Evolutionary conservation across 2,888 invertebrate genomes (phyloP).

Genomic region (Epinotia demarniana): DNA sequence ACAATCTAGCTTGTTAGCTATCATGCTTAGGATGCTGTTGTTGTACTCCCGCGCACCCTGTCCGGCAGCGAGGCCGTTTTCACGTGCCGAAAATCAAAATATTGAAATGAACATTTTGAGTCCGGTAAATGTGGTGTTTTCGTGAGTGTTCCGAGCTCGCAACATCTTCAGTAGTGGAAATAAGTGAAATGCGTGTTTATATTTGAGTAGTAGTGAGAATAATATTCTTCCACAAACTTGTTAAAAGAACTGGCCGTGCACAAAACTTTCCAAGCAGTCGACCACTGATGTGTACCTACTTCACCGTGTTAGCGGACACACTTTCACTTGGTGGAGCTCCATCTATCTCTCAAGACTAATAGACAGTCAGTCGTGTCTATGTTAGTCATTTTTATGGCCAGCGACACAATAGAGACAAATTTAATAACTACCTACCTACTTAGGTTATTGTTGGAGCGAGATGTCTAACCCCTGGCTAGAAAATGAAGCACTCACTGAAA

Average conservation of each 20-base stretch:
- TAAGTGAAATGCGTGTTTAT: background rate
- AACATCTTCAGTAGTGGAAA: background rate
- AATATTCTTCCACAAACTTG: background rate
- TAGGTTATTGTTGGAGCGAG: background rate
- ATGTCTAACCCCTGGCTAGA: background rate
- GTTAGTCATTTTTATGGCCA: background rate
- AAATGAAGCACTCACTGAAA: background rate
- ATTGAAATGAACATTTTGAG: background rate
- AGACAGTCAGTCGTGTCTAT: background rate
- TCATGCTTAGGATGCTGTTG: no score
- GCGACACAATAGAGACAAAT: background rate
- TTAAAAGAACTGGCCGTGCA: background rate
- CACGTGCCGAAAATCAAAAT: no score
- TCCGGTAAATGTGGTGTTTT: background rate
- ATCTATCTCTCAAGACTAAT: background rate
- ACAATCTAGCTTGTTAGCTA: no score
- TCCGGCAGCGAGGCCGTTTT: no score
- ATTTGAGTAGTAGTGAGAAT: background rate
- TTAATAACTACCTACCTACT: background rate
- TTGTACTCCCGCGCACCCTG: no score
- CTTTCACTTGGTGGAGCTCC: slow-evolving; percentile 26
- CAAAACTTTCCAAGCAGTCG: slow-evolving; percentile 36
- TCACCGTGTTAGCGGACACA: slow-evolving; percentile 9
- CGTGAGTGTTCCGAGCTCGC: background rate
- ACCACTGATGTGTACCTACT: slow-evolving; percentile 11